phyloP scores from a whole-genome alignment of 2,113 vertebrate genomes.

The Cottus gobio region DNA sequence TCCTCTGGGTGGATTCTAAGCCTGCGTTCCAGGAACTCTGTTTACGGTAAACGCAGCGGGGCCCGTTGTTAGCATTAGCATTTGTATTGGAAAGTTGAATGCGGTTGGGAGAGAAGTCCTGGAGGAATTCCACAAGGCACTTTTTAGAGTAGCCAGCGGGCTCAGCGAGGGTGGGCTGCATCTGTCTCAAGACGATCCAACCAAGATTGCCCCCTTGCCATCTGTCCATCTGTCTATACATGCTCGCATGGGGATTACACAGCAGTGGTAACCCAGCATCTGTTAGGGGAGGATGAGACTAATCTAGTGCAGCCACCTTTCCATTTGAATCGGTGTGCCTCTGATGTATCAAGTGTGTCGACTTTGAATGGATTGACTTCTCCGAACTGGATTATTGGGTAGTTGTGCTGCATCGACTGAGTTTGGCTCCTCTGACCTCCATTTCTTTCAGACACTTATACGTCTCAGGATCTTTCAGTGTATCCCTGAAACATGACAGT shows the following conservation, averaged over 20 bases:
- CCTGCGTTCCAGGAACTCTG: constrained; percentile 52
- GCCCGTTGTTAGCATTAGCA: constrained; percentile 69
- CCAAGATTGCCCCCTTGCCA: constrained; percentile 58
- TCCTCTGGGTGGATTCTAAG: constrained; percentile 68
- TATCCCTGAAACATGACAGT: constrained; percentile 4
- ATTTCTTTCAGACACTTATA: constrained; percentile 19
- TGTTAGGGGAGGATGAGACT: constrained; percentile 50
- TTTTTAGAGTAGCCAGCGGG: constrained; percentile 64
- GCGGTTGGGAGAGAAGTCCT: constrained; percentile 62
- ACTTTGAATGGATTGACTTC: constrained; percentile 19
- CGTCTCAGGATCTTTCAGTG: not conserved
- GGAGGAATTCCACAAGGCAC: constrained; percentile 69
- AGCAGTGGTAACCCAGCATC: constrained; percentile 56
- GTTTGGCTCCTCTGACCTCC: not conserved
- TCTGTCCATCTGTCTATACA: constrained; percentile 68
- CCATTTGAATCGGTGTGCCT: constrained; percentile 15
- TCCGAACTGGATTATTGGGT: constrained; percentile 1
- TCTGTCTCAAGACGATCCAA: constrained; percentile 71
- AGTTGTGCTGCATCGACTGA: constrained; percentile 6
- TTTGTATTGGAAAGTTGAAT: constrained; percentile 75
- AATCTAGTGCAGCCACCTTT: constrained; percentile 55
- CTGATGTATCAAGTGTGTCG: constrained; percentile 5
- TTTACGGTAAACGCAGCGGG: constrained; percentile 51
- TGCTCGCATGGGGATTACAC: constrained; percentile 52
- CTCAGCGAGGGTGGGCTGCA: constrained; percentile 46